A percentile compares a stretch with the other conserved stretches of the same genome.
phyloP scores from a whole-genome alignment of 2,113 vertebrate genomes.

The Speoplatyrhinus poulsoni region DNA sequence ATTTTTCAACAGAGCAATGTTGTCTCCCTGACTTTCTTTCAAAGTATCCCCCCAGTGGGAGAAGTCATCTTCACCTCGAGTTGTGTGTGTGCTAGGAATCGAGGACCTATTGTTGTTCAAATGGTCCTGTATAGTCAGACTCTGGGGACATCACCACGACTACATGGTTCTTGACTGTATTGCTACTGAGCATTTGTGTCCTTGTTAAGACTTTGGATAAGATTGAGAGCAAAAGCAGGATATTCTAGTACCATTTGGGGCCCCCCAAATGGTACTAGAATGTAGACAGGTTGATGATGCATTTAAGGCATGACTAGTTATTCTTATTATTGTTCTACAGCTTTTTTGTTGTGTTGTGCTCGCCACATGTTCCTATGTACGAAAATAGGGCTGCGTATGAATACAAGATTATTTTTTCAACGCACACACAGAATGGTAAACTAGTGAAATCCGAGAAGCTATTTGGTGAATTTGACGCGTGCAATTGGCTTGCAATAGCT shows the following conservation, averaged over 20 bases:
- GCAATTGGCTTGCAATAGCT: too few species aligned
- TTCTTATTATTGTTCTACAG: too few species aligned
- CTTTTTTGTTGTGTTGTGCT: too few species aligned
- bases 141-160: constrained; percentile 5
- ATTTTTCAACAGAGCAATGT: constrained; percentile 29
- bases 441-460: too few species aligned
- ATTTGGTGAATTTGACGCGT: too few species aligned
- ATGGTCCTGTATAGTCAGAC: background rate
- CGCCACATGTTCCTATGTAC: too few species aligned
- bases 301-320: background rate
- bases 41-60: constrained; percentile 16
- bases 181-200: background rate
- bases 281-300: constrained; percentile 1
- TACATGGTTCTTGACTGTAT: background rate
- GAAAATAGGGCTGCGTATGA: too few species aligned
- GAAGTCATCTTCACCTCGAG: constrained; percentile 46
- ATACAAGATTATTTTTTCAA: too few species aligned
- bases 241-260: background rate
- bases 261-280: background rate
- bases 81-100: constrained; percentile 47
- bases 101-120: constrained; percentile 38
- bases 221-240: background rate
- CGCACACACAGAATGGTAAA: too few species aligned
- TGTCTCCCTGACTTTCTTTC: constrained; percentile 10
- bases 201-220: background rate